Conservation (phyloP, 2,797 vertebrate species). For the Cephalopachus bancanus region DNA sequence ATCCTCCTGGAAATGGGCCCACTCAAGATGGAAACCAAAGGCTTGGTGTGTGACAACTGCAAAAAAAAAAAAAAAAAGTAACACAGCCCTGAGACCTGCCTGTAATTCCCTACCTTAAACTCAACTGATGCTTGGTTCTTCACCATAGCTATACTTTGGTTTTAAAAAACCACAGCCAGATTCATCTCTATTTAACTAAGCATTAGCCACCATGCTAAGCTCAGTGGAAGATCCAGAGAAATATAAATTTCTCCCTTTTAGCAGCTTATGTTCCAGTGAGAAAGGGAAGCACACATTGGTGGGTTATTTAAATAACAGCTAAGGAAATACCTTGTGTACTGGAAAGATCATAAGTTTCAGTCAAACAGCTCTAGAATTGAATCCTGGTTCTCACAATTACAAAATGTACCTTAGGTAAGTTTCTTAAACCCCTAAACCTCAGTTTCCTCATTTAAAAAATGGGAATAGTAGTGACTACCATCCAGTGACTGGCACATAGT, state of each 20-base stretch:
- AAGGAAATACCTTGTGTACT: not conserved
- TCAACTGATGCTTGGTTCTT: not conserved
- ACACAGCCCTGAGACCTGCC: not conserved
- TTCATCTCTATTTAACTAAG: not conserved
- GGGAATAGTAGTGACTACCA: not conserved
- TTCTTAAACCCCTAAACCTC: not conserved
- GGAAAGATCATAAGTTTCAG: not conserved
- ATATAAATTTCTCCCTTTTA: not conserved
- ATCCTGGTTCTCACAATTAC: not conserved
- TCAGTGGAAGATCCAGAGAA: not conserved
- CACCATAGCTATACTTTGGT: not conserved
- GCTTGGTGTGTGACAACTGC: not conserved
- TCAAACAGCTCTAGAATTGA: not conserved
- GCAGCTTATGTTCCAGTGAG: not conserved
- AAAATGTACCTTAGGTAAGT: not conserved
- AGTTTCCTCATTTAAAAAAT: conserved; percentile 20
- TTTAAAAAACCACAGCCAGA: not conserved
- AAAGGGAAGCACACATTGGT: not conserved
- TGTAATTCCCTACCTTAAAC: not conserved
- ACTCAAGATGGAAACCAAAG: not conserved
- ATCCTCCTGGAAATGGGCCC: not conserved
- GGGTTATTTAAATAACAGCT: not conserved
- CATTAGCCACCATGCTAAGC: not conserved
- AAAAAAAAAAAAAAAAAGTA: not conserved
- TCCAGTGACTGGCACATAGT: not conserved